Conservation (phyloP, 2,888 invertebrate genomes). For the Volucella inanis region DNA sequence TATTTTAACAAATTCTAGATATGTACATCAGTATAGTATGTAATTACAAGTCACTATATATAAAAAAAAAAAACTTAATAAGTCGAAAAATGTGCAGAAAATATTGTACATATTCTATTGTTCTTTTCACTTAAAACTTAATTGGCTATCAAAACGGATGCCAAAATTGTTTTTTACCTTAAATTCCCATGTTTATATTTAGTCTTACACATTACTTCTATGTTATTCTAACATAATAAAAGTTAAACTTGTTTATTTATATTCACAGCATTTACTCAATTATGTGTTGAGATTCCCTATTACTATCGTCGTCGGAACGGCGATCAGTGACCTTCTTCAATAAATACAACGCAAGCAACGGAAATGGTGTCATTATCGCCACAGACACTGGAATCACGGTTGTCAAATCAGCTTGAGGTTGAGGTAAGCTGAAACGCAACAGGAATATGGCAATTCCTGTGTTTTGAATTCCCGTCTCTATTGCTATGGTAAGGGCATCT, state of each 20-base stretch:
- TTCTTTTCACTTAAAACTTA: no score
- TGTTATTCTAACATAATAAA: background rate
- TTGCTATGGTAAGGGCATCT: constrained; percentile 93
- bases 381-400: constrained; percentile 95
- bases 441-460: constrained; percentile 95
- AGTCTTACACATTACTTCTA: background rate
- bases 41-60: no score
- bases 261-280: background rate
- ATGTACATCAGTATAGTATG: no score
- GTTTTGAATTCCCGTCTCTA: constrained; percentile 97
- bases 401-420: constrained; percentile 94
- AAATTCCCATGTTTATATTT: background rate
- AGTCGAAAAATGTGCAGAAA: no score
- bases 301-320: background rate
- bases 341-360: constrained; percentile 86
- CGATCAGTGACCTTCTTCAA: constrained; percentile 77
- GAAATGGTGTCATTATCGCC: constrained; percentile 96
- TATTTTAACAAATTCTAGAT: no score
- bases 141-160: constrained; percentile 1
- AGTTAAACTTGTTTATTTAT: no score
- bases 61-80: no score
- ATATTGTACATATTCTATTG: no score
- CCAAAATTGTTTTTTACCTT: background rate
- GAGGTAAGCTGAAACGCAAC: constrained; percentile 90
- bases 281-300: constrained; percentile 47